Conservation (phyloP, 2,113 vertebrate genomes). For the Platichthys flesus region DNA sequence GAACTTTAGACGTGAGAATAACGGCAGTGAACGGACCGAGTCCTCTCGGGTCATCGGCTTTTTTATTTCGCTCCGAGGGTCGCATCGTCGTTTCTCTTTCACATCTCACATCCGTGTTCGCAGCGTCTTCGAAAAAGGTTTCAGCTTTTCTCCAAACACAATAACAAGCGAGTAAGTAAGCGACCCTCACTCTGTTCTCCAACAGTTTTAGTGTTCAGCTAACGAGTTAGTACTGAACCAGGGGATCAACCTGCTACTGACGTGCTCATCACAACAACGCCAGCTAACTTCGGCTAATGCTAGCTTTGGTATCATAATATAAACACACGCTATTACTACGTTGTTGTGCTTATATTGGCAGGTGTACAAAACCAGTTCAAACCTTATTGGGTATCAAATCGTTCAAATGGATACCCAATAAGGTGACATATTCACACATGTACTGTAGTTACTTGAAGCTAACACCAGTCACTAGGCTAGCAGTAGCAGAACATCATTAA, state of each 20-base stretch:
- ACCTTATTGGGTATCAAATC: too few relatives aligned
- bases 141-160: background rate
- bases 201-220: background rate
- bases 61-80: constrained; percentile 2
- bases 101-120: constrained; percentile 42
- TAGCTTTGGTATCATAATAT: background rate
- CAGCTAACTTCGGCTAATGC: constrained; percentile 14
- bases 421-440: background rate
- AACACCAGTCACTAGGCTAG: background rate
- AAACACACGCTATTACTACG: background rate
- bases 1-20: background rate
- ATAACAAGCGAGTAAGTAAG: constrained; percentile 46
- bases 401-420: background rate
- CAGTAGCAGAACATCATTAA: background rate
- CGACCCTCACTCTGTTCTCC: background rate
- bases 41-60: background rate
- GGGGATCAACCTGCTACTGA: background rate
- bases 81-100: background rate
- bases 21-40: background rate
- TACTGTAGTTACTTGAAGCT: background rate
- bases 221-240: background rate
- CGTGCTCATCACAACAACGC: background rate
- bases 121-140: background rate
- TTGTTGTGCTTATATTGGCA: background rate
- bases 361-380: background rate